Evolutionary conservation across 2,113 vertebrate species (phyloP).

Genomic region (Polypterus bichir): DNA sequence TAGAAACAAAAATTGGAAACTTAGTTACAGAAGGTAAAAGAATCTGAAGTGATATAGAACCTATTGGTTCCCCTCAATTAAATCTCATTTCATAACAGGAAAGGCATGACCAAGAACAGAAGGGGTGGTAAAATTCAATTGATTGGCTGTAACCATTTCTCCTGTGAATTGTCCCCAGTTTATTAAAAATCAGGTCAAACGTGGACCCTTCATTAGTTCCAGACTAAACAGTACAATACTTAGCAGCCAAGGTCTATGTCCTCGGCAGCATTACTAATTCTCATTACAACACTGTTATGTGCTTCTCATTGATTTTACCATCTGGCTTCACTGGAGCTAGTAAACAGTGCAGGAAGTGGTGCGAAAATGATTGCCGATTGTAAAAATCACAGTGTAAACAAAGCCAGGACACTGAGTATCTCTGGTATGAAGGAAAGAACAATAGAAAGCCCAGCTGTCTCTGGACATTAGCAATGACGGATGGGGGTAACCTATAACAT

Average conservation of each 20-base stretch:
- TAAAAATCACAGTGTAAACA: constrained; percentile 40
- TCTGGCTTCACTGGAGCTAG: constrained; percentile 36
- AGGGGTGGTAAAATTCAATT: neutral
- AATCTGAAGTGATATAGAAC: too few relatives aligned
- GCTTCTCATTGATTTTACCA: constrained; percentile 54
- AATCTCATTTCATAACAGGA: neutral
- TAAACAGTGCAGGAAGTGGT: constrained; percentile 46
- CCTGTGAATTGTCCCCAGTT: constrained; percentile 63
- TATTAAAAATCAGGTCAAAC: constrained; percentile 78
- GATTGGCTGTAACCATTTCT: constrained; percentile 15
- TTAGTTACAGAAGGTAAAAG: too few relatives aligned
- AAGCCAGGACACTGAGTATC: constrained; percentile 31
- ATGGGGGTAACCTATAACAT: constrained; percentile 43
- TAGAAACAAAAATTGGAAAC: too few relatives aligned
- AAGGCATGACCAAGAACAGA: neutral
- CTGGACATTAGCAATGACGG: constrained; percentile 35
- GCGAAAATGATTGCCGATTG: constrained; percentile 38
- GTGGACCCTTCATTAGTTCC: constrained; percentile 83
- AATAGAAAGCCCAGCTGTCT: constrained; percentile 43
- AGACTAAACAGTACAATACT: constrained; percentile 69
- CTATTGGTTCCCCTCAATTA: too few relatives aligned
- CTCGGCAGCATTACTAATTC: constrained; percentile 39
- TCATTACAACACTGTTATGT: constrained; percentile 45
- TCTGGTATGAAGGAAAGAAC: constrained; percentile 41
- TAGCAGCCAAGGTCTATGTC: constrained; percentile 46